Evolutionary conservation across 2,113 vertebrate species (phyloP), one percentile per base, ranked within the genome.

Genomic region (Pterophyllum scalare): DNA sequence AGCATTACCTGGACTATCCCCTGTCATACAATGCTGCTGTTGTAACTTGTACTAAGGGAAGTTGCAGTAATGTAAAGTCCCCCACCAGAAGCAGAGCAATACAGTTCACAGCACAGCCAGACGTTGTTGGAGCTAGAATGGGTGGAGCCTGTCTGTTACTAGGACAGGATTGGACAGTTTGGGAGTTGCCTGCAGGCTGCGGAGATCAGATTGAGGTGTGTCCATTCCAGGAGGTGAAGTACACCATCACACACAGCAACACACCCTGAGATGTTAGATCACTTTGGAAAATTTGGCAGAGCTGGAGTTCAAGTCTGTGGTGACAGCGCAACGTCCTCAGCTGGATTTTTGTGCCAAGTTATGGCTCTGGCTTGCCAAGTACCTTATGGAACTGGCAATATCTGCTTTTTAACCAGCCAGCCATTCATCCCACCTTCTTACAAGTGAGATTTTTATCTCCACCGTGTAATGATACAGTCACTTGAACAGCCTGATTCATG

Each of bases 191-290:
- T 79, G 86, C 59, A 83, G 89, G 81, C 84, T 70, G 61, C 77
- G 52, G 6, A 86, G 85, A 88, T 82, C 83, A 84, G 75, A 83
- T 77, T 57, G 78, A 83, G 88, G 86, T 87, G 87, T 84, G 87
- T 81, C 60, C 80, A 88, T 89, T 89, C 81, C 67, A 86, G 57
- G 40, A 82, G 75, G 52, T 81, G 43, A 87, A 82, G 65, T 75
- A 60, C 58, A 80, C 54, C 70, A 70, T 79, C 80, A 64, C 61
- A 82, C 49, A 61, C 28, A 60, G 59, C 31, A 65, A 79, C 72
- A 84, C 72, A 78, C 75, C 40, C 61, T 59, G 9, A 72, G 60
- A 85, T 70, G 72, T 54, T 7, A 65, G 54, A 81, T 77, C 49
- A 59, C 12, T 46, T 59, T 35, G 31, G 5, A 78, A 83, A 89